These are phyloP conservation scores for Helicoverpa zea DNA, from an alignment of 1,140 invertebrate species.

Conservation along the genomic window DNA sequence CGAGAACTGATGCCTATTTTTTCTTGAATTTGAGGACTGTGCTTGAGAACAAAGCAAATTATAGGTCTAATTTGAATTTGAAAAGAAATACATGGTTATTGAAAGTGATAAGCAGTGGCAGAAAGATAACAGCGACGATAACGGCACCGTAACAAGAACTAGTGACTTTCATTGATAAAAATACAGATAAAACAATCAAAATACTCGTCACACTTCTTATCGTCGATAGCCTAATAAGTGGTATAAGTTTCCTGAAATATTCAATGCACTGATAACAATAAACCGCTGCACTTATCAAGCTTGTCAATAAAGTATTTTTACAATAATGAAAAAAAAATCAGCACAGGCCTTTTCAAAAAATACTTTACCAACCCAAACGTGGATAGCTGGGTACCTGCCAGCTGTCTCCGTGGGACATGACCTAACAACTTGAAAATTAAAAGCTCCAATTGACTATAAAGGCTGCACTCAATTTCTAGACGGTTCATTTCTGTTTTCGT, in stretches of 20 bases:
- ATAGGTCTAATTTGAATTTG: neutral
- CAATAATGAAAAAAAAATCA: too few species aligned
- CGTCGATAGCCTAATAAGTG: conserved; percentile 17
- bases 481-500: too few species aligned
- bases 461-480: too few species aligned
- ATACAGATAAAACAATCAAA: neutral
- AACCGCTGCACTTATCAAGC: neutral
- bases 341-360: too few species aligned
- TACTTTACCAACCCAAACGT: too few species aligned
- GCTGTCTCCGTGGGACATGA: too few species aligned
- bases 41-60: neutral
- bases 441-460: too few species aligned
- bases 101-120: conserved; percentile 5
- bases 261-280: neutral
- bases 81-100: conserved; percentile 7
- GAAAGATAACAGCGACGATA: conserved; percentile 21
- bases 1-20: too few species aligned
- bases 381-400: too few species aligned
- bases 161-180: conserved; percentile 34
- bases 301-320: too few species aligned
- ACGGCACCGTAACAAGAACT: conserved; percentile 4
- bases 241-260: conserved; percentile 12
- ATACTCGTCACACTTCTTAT: conserved; percentile 5
- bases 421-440: too few species aligned
- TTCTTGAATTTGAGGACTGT: too few species aligned